Base-by-base conservation (phyloP, 2,888 invertebrate genomes). In the Chromoteleia sp. region DNA sequence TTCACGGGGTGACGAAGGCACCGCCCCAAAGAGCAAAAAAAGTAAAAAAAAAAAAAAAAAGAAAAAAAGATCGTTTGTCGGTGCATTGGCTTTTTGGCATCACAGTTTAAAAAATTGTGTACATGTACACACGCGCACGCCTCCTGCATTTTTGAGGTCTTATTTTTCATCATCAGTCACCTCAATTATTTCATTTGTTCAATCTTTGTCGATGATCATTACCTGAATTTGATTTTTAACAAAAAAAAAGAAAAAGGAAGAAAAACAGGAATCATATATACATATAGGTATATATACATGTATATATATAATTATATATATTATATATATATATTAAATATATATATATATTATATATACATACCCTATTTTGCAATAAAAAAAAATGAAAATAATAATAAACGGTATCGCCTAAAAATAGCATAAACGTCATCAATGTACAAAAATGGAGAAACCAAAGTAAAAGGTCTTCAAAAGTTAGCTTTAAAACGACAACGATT, bases 91-190 rank as follows among this genome's bases (percentile, higher is more conserved):
- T 68, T 68, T 78, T 79, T 79, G 79, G 79, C 79, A 79, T 79
- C 79, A 74, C 74, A 79, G 79, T 67, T 73, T 79, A 79, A 74
- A 79, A 78, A 79, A 43, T 79, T 52, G 43, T 61, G 59, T 71
- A 58, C 65, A 41, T 65, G 56, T 39, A 61, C 52, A 36, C 36
- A 14, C 8, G 8, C 21, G 15, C 36, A 5, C 45, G 21, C 21
- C 50, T 8, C 15, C 17, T 48, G 63, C 73, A 63, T 73, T 61
- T 21, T 54, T 30, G 5, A 36, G 17, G 36, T 65, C 56, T 25
- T 19, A 25, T 58, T 21, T 7, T 45, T 25, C 10, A 10, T 21
- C 19, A 56, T 59, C 4, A 25, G 30, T 39, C 12, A 59, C 17
- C 15, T 29, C 25, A 19, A 1, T 43, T 63, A 25, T 48, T 1